A percentile compares a stretch with the other conserved stretches of the same genome.
phyloP scores from a whole-genome alignment of 2,113 vertebrate species.

The Trematocara stigmaticum region DNA sequence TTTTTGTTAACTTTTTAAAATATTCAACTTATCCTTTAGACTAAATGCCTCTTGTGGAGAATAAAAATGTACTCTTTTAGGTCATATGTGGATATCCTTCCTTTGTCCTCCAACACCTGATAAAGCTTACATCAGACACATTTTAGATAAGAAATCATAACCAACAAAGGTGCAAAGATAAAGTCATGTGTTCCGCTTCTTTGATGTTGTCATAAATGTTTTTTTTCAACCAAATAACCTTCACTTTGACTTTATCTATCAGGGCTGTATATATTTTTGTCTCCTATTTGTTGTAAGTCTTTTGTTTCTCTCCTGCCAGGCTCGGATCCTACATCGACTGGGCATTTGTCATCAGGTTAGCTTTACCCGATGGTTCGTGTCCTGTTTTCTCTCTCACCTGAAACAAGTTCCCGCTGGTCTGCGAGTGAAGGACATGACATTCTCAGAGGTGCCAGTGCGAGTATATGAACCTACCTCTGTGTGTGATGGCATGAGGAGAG shows the following conservation, averaged over 20 bases:
- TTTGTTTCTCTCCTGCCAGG: constrained; percentile 56
- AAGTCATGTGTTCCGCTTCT: constrained; percentile 19
- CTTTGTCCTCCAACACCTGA: constrained; percentile 38
- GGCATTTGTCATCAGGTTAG: constrained; percentile 71
- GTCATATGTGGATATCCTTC: constrained; percentile 14
- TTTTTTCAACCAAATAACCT: constrained; percentile 19
- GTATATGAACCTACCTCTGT: constrained; percentile 74
- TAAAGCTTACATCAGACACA: constrained; percentile 43
- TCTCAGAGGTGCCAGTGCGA: constrained; percentile 74
- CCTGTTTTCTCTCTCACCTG: constrained; percentile 2
- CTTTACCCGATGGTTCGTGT: constrained; percentile 66
- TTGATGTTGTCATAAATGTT: constrained; percentile 42
- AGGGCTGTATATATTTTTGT: not conserved
- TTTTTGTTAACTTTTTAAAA: not conserved
- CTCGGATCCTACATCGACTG: constrained; percentile 75
- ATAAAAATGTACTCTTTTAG: not conserved
- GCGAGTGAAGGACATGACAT: constrained; percentile 70
- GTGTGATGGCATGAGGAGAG: constrained; percentile 57
- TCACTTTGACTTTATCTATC: constrained; percentile 27
- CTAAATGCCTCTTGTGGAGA: not conserved
- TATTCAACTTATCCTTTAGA: not conserved
- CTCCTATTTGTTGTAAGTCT: not conserved
- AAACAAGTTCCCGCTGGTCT: constrained; percentile 49
- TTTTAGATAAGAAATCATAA: constrained; percentile 52
- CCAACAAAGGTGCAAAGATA: constrained; percentile 19